Evolutionary conservation across 2,888 invertebrate genomes (phyloP).

Genomic region (Dastarcus helophoroides): DNA sequence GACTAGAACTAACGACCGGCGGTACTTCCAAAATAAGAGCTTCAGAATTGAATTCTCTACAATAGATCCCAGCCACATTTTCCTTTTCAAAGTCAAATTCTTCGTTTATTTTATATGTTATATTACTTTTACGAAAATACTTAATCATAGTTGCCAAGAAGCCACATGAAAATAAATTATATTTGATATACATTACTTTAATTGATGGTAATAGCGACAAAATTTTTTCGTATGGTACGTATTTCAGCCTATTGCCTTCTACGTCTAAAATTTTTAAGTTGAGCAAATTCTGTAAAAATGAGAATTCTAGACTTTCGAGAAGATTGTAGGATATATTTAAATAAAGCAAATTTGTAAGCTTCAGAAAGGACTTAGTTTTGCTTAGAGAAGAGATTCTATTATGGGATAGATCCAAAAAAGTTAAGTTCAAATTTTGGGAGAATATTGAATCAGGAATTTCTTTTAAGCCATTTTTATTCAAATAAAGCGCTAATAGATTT

Average conservation of each 20-base stretch:
- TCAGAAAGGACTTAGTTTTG: conserved; percentile 18
- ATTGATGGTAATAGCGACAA: conserved; percentile 26
- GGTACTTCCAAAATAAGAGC: not conserved
- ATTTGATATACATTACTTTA: conserved; percentile 27
- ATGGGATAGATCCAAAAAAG: conserved; percentile 25
- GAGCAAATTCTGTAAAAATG: conserved; percentile 21
- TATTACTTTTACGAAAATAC: conserved; percentile 24
- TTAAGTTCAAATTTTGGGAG: conserved; percentile 15
- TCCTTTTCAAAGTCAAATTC: conserved; percentile 24
- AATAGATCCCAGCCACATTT: conserved; percentile 33
- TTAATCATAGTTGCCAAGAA: conserved; percentile 25
- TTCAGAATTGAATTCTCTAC: conserved; percentile 17
- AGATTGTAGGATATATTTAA: conserved; percentile 29
- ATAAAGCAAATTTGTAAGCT: conserved; percentile 21
- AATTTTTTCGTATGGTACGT: conserved; percentile 28
- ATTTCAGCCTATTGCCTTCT: conserved; percentile 26
- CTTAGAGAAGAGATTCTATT: conserved; percentile 21
- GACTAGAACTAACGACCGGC: no score
- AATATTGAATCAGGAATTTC: conserved; percentile 21
- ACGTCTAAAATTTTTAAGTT: conserved; percentile 27
- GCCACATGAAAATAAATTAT: conserved; percentile 29
- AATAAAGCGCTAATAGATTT: conserved; percentile 17
- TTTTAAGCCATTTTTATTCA: conserved; percentile 23
- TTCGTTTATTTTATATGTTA: conserved; percentile 27
- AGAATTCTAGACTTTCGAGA: conserved; percentile 23